Base-by-base conservation (phyloP, 2,113 vertebrate genomes). In the Rattus rattus region DNA sequence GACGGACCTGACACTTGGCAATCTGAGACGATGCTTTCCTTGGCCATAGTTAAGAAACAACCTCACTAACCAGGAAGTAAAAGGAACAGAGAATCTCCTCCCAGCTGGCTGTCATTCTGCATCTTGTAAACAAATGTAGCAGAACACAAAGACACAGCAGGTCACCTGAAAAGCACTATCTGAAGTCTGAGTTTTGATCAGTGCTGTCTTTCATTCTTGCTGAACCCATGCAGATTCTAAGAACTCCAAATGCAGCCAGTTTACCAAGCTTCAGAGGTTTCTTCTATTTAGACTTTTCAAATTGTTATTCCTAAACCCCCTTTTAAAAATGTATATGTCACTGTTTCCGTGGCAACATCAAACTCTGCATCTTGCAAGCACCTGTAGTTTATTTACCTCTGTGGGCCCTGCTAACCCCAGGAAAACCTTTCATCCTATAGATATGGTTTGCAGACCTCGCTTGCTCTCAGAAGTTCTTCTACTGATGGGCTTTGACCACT, bases 111-210 rank as follows among this genome's bases (percentile, higher is more conserved):
- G 7, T 72, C 3, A 0, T 81, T 90, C 70, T 88, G 52, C 39
- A 56, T 73, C 65, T 93, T 93, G 43, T 88, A 96, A 95, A 93
- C 84, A 92, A 92, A 92, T 93, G 79, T 90, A 16, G 52, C 4
- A 80, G 77, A 30, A 92, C 94, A 72, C 77, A 88, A 76, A 95
- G 93, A 72, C 63, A 73, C 56, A 85, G 93, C 73, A 39, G 65
- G 63, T 94, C 54, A 47, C 90, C 73, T 96, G 56, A 56, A 76
- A 89, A 75, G 84, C 5, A 19, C 14, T 49, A 4, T 93, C 75
- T 33, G 12, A 30, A 93, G 88, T 65, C 88, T 75, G 72, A 30
- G 4, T 56, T 6, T 65, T 14, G 16, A 6, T 63, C 39, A 91
- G 39, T 61, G 77, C 49, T 85, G n/a, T 26, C 47, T 90, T 88